phyloP scores from a whole-genome alignment of 2,113 vertebrate genomes.

The Sapayoa aenigma region DNA sequence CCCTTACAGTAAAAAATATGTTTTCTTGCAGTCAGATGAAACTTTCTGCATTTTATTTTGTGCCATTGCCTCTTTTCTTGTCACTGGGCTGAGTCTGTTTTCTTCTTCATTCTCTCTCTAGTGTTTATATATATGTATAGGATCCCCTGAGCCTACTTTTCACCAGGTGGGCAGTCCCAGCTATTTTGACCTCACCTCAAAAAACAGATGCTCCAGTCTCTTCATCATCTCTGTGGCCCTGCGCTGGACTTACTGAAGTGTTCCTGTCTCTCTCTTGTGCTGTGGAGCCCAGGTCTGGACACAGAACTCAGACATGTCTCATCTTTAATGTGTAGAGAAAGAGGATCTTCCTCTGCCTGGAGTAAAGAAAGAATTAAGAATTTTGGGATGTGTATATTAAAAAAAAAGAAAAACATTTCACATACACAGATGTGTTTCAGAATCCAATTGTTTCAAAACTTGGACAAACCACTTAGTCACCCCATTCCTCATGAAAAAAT shows the following conservation, averaged over 20 bases:
- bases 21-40: neutral
- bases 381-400: fast-evolving
- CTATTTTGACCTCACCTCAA: fast-evolving
- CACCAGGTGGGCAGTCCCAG: neutral
- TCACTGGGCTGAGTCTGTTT: neutral
- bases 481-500: fast-evolving
- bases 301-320: neutral
- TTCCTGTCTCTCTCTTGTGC: neutral
- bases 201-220: neutral
- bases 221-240: neutral
- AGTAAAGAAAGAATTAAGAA: neutral
- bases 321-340: neutral
- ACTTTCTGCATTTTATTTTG: neutral
- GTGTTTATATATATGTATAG: neutral
- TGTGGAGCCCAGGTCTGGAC: neutral
- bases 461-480: neutral
- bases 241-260: neutral
- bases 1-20: neutral
- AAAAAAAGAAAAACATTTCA: neutral
- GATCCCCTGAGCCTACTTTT: neutral
- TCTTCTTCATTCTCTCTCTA: neutral
- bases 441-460: neutral
- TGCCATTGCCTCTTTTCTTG: neutral
- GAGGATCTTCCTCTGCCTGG: neutral
- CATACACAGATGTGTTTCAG: neutral